Conservation (phyloP, 2,797 vertebrate species). For the Characodon lateralis region DNA sequence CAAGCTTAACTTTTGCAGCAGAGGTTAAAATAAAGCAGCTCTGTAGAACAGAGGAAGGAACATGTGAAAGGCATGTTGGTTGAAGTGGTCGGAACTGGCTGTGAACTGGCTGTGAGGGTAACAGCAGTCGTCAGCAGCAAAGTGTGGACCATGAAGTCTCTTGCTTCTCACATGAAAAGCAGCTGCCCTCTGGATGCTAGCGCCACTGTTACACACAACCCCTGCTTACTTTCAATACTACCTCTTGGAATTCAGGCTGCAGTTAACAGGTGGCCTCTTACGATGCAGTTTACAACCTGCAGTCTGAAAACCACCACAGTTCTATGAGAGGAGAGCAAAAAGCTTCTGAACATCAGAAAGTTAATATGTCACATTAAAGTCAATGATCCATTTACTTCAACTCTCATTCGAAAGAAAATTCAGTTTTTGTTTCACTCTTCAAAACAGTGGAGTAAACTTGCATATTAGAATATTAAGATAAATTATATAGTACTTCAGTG, state of each 20-base stretch:
- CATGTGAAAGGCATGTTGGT: constrained; percentile 23
- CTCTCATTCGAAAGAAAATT: background rate
- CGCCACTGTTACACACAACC: constrained; percentile 37
- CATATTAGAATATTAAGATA: too few relatives aligned
- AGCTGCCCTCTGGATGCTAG: constrained; percentile 44
- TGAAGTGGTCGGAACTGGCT: constrained; percentile 15
- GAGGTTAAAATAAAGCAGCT: background rate
- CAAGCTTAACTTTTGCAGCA: constrained; percentile 21
- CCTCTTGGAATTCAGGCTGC: constrained; percentile 52
- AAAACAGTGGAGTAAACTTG: too few relatives aligned
- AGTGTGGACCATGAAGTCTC: constrained; percentile 39
- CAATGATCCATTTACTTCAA: background rate
- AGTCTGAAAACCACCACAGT: constrained; percentile 30
- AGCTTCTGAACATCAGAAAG: constrained; percentile 26
- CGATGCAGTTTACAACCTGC: constrained; percentile 41
- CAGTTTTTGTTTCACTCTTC: too few relatives aligned
- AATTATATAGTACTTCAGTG: too few relatives aligned
- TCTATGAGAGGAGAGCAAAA: constrained; percentile 2
- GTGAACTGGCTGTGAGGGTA: constrained; percentile 9
- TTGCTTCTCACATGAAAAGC: constrained; percentile 41
- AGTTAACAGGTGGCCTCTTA: constrained; percentile 51
- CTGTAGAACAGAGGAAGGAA: constrained; percentile 22
- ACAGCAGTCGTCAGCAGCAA: constrained; percentile 12
- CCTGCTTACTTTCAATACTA: constrained; percentile 67
- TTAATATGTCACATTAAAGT: constrained; percentile 1